These are phyloP conservation scores for Thymelicus acteon DNA, from an alignment of 2,888 invertebrate species.

Conservation along the genomic window DNA sequence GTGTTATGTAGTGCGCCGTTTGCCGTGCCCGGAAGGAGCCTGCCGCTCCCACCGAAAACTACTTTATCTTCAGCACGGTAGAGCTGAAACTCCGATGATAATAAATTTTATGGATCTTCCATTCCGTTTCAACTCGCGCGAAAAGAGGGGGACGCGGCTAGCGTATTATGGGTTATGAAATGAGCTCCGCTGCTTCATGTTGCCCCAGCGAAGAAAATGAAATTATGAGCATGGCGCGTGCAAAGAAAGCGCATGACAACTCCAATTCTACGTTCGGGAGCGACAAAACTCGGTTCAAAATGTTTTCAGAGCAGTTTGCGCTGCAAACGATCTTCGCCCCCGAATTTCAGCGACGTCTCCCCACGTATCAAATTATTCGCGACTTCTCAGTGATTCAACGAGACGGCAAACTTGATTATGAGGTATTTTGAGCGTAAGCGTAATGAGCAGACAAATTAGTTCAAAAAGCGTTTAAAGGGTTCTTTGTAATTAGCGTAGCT, in stretches of 20 bases:
- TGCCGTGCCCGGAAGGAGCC: slow-evolving; percentile 67
- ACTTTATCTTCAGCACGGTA: slow-evolving; percentile 56
- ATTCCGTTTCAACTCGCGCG: slow-evolving; percentile 52
- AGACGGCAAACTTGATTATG: slow-evolving; percentile 25
- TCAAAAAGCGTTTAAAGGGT: slow-evolving; percentile 12
- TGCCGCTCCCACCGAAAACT: slow-evolving; percentile 59
- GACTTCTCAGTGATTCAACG: slow-evolving; percentile 33
- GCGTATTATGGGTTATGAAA: slow-evolving; percentile 81
- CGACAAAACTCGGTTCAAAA: slow-evolving; percentile 34
- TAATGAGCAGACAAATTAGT: slow-evolving; percentile 19
- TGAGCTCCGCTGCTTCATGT: slow-evolving; percentile 76
- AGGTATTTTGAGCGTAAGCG: slow-evolving; percentile 23
- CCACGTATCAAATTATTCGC: slow-evolving; percentile 27
- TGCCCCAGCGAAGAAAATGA: slow-evolving; percentile 74
- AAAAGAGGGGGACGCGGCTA: slow-evolving; percentile 58
- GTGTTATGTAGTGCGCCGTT: slow-evolving; percentile 66
- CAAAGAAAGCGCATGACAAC: slow-evolving; percentile 72
- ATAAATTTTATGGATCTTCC: slow-evolving; percentile 56
- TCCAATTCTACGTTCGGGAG: slow-evolving; percentile 40
- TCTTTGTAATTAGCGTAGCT: slow-evolving; percentile 9
- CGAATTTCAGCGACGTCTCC: slow-evolving; percentile 22
- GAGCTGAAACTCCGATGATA: slow-evolving; percentile 65
- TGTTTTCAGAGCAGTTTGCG: slow-evolving; percentile 30
- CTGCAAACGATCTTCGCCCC: slow-evolving; percentile 22
- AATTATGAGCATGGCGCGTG: slow-evolving; percentile 73